phyloP scores from a whole-genome alignment of 2,888 invertebrate genomes.

The Agrenia bidenticulata region DNA sequence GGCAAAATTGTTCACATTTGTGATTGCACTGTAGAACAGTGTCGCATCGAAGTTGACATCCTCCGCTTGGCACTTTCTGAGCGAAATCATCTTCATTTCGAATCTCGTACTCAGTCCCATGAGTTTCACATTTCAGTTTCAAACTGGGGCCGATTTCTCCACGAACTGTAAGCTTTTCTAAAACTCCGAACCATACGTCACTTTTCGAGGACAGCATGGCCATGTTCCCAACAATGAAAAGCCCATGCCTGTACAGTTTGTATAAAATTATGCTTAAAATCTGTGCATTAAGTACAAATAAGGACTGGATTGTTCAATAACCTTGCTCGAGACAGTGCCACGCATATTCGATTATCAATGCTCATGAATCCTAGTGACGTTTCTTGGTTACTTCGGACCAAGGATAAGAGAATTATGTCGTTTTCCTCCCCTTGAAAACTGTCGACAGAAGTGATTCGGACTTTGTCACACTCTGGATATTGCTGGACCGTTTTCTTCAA shows the following conservation, averaged over 20 bases:
- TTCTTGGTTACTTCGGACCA: constrained; percentile 72
- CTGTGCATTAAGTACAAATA: too few relatives aligned
- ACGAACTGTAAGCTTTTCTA: constrained; percentile 36
- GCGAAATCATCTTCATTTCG: constrained; percentile 31
- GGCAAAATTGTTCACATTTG: constrained; percentile 64
- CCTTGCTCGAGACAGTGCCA: constrained; percentile 73
- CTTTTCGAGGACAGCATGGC: constrained; percentile 49
- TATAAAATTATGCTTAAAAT: background rate
- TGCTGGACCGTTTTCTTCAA: constrained; percentile 59
- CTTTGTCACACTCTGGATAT: constrained; percentile 55
- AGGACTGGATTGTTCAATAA: constrained; percentile 53
- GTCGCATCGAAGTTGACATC: constrained; percentile 64
- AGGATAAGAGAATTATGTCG: constrained; percentile 73
- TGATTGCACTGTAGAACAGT: constrained; percentile 64
- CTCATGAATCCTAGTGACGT: constrained; percentile 70
- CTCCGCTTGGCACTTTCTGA: constrained; percentile 60
- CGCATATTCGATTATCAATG: constrained; percentile 72
- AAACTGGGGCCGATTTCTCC: constrained; percentile 43
- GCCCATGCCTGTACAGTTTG: constrained; percentile 56
- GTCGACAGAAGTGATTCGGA: constrained; percentile 70
- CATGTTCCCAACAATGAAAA: constrained; percentile 73
- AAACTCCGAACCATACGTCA: constrained; percentile 53
- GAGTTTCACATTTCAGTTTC: constrained; percentile 49
- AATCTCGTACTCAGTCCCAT: constrained; percentile 33
- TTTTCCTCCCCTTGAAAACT: constrained; percentile 81